Conservation (phyloP, 2,113 vertebrate species). For the Numenius arquata region DNA sequence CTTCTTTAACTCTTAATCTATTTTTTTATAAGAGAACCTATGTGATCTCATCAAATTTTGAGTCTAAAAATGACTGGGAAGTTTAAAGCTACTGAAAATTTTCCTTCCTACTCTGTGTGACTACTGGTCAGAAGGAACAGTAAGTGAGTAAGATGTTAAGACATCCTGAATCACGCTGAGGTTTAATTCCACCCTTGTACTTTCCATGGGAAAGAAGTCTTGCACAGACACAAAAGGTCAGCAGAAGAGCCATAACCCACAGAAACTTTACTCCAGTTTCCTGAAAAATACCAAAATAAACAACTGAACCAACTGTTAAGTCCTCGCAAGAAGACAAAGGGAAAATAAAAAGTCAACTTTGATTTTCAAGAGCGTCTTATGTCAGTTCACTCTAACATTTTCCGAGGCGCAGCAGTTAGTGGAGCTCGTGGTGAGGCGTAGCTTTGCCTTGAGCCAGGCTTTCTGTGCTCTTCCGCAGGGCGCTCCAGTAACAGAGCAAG, state of each 20-base stretch:
- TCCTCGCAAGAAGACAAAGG: neutral
- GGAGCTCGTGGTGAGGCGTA: accelerated
- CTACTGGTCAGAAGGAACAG: neutral
- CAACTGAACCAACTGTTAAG: neutral
- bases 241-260: neutral
- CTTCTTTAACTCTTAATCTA: neutral
- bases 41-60: neutral
- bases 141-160: neutral
- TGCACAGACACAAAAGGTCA: neutral
- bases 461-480: neutral
- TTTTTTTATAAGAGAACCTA: neutral
- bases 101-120: neutral
- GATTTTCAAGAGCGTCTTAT: neutral
- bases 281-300: neutral
- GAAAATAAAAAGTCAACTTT: neutral
- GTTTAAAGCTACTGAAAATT: neutral
- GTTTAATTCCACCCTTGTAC: neutral
- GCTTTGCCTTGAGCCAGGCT: neutral
- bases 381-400: accelerated
- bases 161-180: neutral
- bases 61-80: neutral
- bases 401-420: accelerated
- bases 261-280: neutral
- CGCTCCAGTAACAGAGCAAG: no score
- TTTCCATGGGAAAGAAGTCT: neutral